phyloP scores from a whole-genome alignment of 37 sponge, comb jelly and placozoan genomes.

The Aphrocallistes beatrix region DNA sequence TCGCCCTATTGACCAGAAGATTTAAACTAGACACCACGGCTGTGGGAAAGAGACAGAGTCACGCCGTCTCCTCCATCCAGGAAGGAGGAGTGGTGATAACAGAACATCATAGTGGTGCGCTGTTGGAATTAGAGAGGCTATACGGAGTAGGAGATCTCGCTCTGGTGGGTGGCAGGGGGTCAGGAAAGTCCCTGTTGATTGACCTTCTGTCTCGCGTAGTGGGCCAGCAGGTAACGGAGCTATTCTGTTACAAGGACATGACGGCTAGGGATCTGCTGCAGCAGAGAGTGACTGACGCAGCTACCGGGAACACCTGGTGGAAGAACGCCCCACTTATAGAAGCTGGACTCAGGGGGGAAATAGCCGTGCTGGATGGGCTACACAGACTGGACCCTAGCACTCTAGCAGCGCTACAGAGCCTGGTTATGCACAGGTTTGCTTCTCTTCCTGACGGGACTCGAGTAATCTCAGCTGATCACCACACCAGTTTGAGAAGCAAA shows the following conservation, averaged over 20 bases:
- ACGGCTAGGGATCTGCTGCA: conserved; percentile 81
- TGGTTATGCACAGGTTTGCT: conserved; percentile 19
- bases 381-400: conserved; percentile 65
- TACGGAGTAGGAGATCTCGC: not conserved
- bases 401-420: conserved; percentile 56
- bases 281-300: conserved; percentile 42
- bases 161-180: not conserved
- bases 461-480: not conserved
- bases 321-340: conserved; percentile 46
- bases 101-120: not conserved
- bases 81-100: not conserved
- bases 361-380: conserved; percentile 69
- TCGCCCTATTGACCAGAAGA: not conserved
- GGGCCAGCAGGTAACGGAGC: not conserved
- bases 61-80: not conserved
- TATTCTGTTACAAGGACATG: conserved; percentile 55
- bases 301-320: conserved; percentile 79
- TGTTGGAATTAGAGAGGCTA: not conserved
- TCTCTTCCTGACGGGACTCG: conserved; percentile 27
- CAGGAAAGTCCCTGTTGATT: not conserved
- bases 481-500: not conserved
- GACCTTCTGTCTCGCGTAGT: not conserved
- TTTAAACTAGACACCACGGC: not conserved
- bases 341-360: conserved; percentile 51
- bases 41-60: not conserved